Conservation (phyloP, 2,888 invertebrate species). For the Abscondita cerata region DNA sequence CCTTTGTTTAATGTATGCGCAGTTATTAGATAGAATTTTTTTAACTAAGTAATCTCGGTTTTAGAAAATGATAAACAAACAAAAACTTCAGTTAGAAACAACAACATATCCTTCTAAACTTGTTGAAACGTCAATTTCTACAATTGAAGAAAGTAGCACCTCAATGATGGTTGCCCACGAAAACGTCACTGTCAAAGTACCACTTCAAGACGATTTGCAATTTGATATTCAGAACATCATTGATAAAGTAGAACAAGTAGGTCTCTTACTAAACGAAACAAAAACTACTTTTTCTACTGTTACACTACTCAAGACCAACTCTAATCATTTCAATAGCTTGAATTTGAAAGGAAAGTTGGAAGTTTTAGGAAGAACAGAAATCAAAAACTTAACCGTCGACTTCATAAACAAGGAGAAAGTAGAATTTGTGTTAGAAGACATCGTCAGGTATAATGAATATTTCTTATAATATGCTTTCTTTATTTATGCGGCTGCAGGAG, state of each 20-base stretch:
- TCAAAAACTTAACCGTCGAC: slow-evolving; percentile 45
- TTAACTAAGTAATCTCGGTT: background rate
- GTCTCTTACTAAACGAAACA: slow-evolving; percentile 33
- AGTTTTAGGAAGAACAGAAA: slow-evolving; percentile 47
- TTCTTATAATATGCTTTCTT: background rate
- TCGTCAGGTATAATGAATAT: slow-evolving; percentile 36
- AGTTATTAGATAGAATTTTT: too few relatives aligned
- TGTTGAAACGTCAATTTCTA: background rate
- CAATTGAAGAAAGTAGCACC: background rate
- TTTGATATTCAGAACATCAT: background rate
- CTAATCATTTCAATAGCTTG: slow-evolving; percentile 38
- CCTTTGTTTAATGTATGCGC: too few relatives aligned
- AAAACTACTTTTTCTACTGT: slow-evolving; percentile 34
- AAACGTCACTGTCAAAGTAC: background rate
- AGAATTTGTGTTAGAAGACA: slow-evolving; percentile 48
- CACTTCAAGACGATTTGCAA: background rate
- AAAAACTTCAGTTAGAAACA: background rate
- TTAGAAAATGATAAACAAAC: slow-evolving; percentile 15
- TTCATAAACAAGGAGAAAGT: slow-evolving; percentile 51
- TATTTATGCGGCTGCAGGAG: slow-evolving; percentile 40
- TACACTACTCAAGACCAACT: slow-evolving; percentile 10
- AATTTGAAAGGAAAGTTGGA: slow-evolving; percentile 52
- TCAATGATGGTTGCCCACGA: too few relatives aligned
- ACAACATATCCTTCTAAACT: slow-evolving; percentile 3
- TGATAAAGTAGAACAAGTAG: slow-evolving; percentile 23